Conservation (phyloP, 2,113 vertebrate genomes). For the Pachypanchax playfairii region DNA sequence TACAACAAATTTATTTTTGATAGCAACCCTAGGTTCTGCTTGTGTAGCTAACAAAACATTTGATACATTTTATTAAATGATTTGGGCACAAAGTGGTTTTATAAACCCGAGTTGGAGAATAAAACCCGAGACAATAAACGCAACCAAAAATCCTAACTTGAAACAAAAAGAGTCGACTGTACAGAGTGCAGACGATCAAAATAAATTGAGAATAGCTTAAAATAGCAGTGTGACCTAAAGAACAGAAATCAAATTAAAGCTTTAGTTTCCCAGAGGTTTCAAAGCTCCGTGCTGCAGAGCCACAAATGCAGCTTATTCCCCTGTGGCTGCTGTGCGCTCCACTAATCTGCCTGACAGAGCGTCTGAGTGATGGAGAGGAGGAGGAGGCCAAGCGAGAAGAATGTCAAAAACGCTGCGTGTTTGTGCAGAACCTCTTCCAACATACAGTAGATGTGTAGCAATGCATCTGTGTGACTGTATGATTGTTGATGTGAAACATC, state of each 20-base stretch:
- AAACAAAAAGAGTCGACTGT: constrained; percentile 6
- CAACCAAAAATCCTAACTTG: neutral
- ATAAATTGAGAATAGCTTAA: constrained; percentile 7
- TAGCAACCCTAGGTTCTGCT: too few species aligned
- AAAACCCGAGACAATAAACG: too few species aligned
- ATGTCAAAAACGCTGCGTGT: constrained; percentile 13
- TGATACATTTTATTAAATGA: too few species aligned
- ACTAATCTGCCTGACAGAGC: constrained; percentile 57
- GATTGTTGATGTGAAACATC: neutral
- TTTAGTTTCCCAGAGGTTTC: constrained; percentile 31
- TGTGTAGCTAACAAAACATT: too few species aligned
- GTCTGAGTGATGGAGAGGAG: constrained; percentile 28
- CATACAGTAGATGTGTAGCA: neutral
- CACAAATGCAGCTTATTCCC: constrained; percentile 60
- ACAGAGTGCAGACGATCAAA: neutral
- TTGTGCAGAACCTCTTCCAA: constrained; percentile 1
- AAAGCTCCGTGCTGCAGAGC: constrained; percentile 31
- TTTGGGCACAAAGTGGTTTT: too few species aligned
- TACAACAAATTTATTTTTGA: neutral
- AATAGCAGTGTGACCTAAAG: constrained; percentile 38
- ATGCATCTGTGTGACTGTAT: neutral
- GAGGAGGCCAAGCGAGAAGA: constrained; percentile 7
- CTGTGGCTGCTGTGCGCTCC: constrained; percentile 33
- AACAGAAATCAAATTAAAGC: constrained; percentile 51
- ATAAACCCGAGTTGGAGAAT: too few species aligned